phyloP scores from a whole-genome alignment of 1,140 invertebrate genomes.

The Halesus radiatus region DNA sequence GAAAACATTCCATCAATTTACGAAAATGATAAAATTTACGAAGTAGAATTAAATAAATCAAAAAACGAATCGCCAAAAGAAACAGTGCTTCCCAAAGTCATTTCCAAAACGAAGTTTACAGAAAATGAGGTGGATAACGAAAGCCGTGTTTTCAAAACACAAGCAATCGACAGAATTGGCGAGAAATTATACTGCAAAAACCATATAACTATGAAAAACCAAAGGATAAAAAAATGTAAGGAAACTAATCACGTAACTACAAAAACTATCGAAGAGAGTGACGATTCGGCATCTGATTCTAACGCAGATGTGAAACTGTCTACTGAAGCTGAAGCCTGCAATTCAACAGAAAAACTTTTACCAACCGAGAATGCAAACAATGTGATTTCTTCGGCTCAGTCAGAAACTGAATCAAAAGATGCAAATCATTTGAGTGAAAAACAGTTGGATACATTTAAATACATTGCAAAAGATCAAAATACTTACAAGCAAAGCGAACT shows the following conservation, averaged over 20 bases:
- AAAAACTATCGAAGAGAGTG: conserved; percentile 56
- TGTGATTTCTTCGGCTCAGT: conserved; percentile 71
- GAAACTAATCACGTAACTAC: not conserved
- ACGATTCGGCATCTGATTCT: conserved; percentile 69
- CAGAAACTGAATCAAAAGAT: conserved; percentile 68
- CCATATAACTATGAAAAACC: conserved; percentile 25
- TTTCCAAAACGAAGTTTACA: too few species aligned
- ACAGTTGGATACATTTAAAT: conserved; percentile 1
- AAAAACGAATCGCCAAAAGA: too few species aligned
- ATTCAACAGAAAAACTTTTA: not conserved
- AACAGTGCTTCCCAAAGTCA: too few species aligned
- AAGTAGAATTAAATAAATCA: too few species aligned
- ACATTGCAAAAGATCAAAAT: not conserved
- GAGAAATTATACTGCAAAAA: conserved; percentile 38
- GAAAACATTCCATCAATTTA: not conserved
- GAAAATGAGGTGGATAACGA: not conserved
- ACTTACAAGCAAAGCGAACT: not conserved
- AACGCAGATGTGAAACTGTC: conserved; percentile 68
- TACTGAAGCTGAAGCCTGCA: not conserved
- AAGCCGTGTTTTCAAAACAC: not conserved
- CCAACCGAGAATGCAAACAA: conserved; percentile 55
- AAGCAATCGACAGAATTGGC: not conserved
- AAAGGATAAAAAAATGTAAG: conserved; percentile 18
- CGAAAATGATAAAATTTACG: too few species aligned
- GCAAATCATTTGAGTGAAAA: conserved; percentile 62